Conservation (phyloP, 2,888 invertebrate species). For the Sinopyrophorus schimmeli region DNA sequence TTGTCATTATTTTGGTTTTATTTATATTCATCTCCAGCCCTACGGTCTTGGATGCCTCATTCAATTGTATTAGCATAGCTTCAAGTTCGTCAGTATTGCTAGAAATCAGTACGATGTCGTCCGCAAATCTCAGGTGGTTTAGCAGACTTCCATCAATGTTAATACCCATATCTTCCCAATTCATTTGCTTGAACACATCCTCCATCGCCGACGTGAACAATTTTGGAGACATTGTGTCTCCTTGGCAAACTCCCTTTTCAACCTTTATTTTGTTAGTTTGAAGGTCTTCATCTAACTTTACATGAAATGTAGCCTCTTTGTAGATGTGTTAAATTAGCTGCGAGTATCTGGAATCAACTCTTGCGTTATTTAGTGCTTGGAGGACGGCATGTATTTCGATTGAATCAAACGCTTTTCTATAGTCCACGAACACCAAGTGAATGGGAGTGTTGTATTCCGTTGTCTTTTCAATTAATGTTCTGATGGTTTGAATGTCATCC, state of each 20-base stretch:
- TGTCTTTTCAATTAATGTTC: constrained; percentile 1
- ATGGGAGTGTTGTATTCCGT: constrained; percentile 5
- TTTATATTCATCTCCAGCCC: background rate
- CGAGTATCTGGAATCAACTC: constrained; percentile 1
- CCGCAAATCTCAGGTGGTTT: background rate
- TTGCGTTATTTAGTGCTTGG: background rate
- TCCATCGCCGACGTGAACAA: no score
- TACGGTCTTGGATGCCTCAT: background rate
- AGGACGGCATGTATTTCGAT: background rate
- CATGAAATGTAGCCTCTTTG: background rate
- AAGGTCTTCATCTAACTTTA: background rate
- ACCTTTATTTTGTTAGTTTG: background rate
- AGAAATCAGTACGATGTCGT: background rate
- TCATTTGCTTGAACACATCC: no score
- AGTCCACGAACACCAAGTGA: constrained; percentile 1
- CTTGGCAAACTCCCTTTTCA: no score
- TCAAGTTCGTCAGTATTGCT: background rate
- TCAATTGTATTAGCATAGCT: background rate
- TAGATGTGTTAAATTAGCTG: background rate
- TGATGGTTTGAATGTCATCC: background rate
- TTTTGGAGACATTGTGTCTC: no score
- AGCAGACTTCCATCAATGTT: no score
- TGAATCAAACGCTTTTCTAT: background rate
- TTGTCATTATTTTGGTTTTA: background rate
- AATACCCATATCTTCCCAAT: no score